These are phyloP conservation scores for Ditula angustiorana DNA, from an alignment of 2,888 invertebrate species.

Conservation along the genomic window DNA sequence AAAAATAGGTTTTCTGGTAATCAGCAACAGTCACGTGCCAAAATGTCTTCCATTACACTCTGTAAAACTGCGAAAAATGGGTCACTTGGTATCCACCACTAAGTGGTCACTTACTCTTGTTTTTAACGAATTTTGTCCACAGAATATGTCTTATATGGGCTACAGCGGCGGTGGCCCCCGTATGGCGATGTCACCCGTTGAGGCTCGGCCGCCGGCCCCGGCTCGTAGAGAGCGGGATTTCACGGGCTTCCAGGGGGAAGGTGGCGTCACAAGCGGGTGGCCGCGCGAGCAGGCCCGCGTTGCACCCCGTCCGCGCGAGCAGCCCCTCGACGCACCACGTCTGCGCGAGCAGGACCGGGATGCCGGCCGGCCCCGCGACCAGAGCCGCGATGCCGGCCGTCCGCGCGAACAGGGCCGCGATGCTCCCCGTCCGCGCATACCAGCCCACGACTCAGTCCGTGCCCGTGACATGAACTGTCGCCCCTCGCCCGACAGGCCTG, in stretches of 20 bases:
- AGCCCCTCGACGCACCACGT: too few species aligned
- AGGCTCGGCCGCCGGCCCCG: neutral
- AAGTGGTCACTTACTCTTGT: constrained; percentile 14
- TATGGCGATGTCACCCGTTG: neutral
- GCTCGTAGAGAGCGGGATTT: neutral
- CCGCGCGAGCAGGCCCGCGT: neutral
- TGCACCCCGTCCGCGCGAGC: too few species aligned
- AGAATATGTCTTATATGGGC: constrained; percentile 31
- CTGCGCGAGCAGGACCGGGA: too few species aligned
- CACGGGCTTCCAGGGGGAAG: constrained; percentile 11
- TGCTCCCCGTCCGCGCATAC: too few species aligned
- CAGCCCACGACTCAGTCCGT: neutral
- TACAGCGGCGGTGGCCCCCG: constrained; percentile 27
- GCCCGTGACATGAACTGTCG: constrained; percentile 14
- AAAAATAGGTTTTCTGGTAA: neutral
- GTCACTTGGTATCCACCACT: neutral
- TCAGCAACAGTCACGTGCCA: neutral
- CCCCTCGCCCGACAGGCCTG: constrained; percentile 17
- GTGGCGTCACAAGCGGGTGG: neutral
- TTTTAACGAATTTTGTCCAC: constrained; percentile 32
- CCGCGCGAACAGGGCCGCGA: too few species aligned
- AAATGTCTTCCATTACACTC: constrained; percentile 25
- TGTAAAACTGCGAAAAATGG: neutral
- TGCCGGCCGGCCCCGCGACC: too few species aligned
- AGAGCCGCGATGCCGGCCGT: too few species aligned